Conservation (phyloP, 2,113 vertebrate species). For the Actenoides lindsayi region DNA sequence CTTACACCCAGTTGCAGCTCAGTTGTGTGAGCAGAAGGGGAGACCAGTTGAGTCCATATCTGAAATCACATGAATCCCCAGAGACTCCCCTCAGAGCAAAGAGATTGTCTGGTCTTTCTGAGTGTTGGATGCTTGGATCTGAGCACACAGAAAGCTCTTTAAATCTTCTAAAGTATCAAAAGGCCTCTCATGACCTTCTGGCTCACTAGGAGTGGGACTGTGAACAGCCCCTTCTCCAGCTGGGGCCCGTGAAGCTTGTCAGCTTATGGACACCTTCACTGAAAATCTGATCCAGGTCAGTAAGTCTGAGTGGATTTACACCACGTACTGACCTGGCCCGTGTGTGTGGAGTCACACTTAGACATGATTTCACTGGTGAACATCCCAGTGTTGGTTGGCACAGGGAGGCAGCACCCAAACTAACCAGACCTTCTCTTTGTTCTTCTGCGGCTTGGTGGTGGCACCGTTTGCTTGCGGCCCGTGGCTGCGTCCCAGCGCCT, state of each 20-base stretch:
- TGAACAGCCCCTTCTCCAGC: neutral
- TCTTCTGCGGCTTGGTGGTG: neutral
- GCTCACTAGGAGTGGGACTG: neutral
- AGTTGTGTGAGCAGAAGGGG: neutral
- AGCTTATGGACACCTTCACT: neutral
- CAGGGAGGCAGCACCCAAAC: neutral
- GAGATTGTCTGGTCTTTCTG: neutral
- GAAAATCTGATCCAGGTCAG: neutral
- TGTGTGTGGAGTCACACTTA: neutral
- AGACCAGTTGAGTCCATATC: neutral
- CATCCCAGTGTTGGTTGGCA: fast-evolving
- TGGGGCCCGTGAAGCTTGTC: neutral
- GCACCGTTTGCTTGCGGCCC: neutral
- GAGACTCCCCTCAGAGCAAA: neutral
- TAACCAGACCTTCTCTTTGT: neutral
- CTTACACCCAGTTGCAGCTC: neutral
- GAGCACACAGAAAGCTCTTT: neutral
- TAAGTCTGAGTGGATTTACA: neutral
- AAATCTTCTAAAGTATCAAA: neutral
- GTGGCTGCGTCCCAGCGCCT: fast-evolving
- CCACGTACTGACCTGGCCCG: neutral
- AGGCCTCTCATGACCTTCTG: neutral
- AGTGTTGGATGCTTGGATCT: neutral
- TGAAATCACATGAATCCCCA: neutral
- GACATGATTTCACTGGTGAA: neutral